Evolutionary conservation across 2,113 vertebrate genomes (phyloP), one percentile per base, ranked within the genome.

Genomic region (Melospiza georgiana): DNA sequence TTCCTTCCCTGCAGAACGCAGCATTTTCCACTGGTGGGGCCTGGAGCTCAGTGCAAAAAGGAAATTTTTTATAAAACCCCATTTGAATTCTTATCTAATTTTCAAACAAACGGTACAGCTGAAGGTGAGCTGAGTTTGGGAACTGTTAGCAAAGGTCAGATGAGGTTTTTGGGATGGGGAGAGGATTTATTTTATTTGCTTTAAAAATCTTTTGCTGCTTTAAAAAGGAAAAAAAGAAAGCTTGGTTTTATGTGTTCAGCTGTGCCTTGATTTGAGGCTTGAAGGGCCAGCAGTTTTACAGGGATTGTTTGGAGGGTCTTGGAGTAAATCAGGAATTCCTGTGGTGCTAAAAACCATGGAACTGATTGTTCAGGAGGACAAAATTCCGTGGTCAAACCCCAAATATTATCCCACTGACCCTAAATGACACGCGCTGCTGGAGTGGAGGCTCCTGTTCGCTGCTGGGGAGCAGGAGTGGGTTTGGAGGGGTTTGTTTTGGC

Each of bases 291-390:
- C 43, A 59, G 12, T 61, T 65, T 52, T 5, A 11, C 78, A 39
- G 39, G 73, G 69, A 31, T 20, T 22, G 30, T 24, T 25, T 7
- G 13, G 61, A 54, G 48, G 28, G 27, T 33, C 61, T 44, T 48
- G 11, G 66, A 91, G 21, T 33, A 51, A 79, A 79, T 35, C 20
- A 12, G 49, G 35, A 71, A 22, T 15, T 46, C 15, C 37, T 33
- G 63, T 10, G 0, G 5, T 49, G 48, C 25, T 49, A 20, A 23
- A 37, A 35, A 24, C 33, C 3, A 0, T 14, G 37, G 61, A 11
- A 3, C 10, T 67, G 2, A 2, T 24, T 71, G 1, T 12, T 62
- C 13, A 15, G 54, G 30, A 63, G 27, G 61, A 31, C 22, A n/a
- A 43, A 78, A 27, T 27, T 4, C 31, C 0, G 1, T 11, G 30